Conservation (phyloP, 2,113 vertebrate species). For the Paraplagusia blochii region DNA sequence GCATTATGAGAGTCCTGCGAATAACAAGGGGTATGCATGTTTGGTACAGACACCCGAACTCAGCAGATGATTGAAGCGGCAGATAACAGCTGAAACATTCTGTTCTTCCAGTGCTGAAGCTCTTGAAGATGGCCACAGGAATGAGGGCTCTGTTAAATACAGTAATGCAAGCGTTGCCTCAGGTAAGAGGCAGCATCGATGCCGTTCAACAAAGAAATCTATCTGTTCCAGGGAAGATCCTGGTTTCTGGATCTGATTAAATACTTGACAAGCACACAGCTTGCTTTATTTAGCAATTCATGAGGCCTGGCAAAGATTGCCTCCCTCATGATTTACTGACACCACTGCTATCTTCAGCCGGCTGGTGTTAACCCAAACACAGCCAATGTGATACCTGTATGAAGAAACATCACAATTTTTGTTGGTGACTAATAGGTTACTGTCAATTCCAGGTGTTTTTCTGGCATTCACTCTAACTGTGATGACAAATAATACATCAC, state of each 20-base stretch:
- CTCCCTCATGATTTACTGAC: slow-evolving; percentile 17
- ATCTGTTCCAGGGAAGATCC: slow-evolving; percentile 18
- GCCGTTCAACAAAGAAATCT: slow-evolving; percentile 14
- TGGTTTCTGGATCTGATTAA: slow-evolving; percentile 42
- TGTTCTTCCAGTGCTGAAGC: slow-evolving; percentile 84
- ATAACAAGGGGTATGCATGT: slow-evolving; percentile 64
- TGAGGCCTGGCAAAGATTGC: slow-evolving; percentile 13
- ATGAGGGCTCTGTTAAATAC: slow-evolving; percentile 96
- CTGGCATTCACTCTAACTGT: neutral
- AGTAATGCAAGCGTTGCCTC: slow-evolving; percentile 94
- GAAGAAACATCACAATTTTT: too few species aligned
- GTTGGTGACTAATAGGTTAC: slow-evolving; percentile 5
- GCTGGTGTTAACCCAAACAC: slow-evolving; percentile 11
- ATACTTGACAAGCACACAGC: slow-evolving; percentile 35
- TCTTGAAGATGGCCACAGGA: slow-evolving; percentile 96
- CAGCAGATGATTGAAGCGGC: neutral
- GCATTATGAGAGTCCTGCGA: slow-evolving; percentile 72
- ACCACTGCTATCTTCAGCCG: slow-evolving; percentile 5
- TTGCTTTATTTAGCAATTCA: slow-evolving; percentile 44
- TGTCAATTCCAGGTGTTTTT: slow-evolving; percentile 1
- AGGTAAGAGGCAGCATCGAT: slow-evolving; percentile 75
- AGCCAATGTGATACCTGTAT: slow-evolving; percentile 19
- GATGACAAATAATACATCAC: too few species aligned
- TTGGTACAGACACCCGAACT: slow-evolving; percentile 4
- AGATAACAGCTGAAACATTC: slow-evolving; percentile 36